phyloP scores from a whole-genome alignment of 2,113 vertebrate species.

The Atlantisia rogersi region DNA sequence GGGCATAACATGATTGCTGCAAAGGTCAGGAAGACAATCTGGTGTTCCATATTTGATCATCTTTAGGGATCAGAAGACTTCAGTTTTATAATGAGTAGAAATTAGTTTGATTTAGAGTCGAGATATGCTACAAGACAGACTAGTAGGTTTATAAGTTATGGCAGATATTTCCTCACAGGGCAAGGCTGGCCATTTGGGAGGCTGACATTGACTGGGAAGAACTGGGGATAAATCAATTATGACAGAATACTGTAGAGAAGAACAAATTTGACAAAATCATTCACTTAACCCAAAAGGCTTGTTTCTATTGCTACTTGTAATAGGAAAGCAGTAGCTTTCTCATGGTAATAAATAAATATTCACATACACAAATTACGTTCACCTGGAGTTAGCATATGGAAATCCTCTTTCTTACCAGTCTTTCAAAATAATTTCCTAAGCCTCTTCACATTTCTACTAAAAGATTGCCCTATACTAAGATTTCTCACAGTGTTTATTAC shows the following conservation, averaged over 20 bases:
- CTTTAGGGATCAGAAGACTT: neutral
- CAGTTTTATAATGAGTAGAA: slow-evolving; percentile 24
- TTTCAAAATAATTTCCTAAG: neutral
- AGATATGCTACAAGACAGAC: neutral
- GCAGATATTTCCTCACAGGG: neutral
- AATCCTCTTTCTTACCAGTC: neutral
- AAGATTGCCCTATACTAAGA: neutral
- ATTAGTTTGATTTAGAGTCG: neutral
- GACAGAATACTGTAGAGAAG: neutral
- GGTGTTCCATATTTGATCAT: neutral
- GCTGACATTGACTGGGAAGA: neutral
- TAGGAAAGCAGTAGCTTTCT: neutral
- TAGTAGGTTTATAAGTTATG: neutral
- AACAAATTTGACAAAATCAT: neutral
- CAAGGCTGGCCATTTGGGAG: neutral
- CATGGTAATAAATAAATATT: no score
- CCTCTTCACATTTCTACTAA: neutral
- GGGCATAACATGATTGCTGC: slow-evolving; percentile 4
- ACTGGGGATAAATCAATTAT: neutral
- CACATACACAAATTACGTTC: neutral
- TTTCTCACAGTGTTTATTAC: neutral
- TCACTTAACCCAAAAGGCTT: neutral
- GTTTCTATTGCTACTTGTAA: neutral
- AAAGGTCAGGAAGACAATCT: slow-evolving; percentile 50
- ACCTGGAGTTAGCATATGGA: neutral